phyloP scores from a whole-genome alignment of 2,113 vertebrate genomes.

The Otis tarda region DNA sequence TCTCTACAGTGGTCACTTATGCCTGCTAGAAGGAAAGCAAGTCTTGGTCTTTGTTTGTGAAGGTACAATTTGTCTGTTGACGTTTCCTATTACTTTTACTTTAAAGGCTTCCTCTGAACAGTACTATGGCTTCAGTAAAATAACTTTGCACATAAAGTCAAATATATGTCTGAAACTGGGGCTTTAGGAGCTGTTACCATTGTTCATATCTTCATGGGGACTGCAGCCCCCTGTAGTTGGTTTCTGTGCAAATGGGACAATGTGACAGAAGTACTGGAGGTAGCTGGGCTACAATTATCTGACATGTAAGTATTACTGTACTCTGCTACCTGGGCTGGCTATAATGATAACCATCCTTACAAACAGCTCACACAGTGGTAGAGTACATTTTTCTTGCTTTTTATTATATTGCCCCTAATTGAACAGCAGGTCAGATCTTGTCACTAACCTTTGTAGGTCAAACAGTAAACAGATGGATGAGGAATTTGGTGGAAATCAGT shows the following conservation, averaged over 20 bases:
- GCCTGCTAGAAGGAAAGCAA: neutral
- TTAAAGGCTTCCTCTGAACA: neutral
- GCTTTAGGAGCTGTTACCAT: neutral
- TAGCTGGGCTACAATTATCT: neutral
- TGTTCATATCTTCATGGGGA: neutral
- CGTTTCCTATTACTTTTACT: neutral
- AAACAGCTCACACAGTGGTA: neutral
- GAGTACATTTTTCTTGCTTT: neutral
- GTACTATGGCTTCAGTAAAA: neutral
- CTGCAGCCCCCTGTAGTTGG: neutral
- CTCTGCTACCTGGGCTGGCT: neutral
- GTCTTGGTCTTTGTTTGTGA: neutral
- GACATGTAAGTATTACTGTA: neutral
- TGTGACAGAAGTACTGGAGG: neutral
- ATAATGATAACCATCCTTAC: neutral
- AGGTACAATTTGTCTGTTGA: neutral
- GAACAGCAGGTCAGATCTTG: neutral
- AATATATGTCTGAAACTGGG: neutral
- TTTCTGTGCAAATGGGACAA: neutral
- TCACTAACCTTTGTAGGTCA: neutral
- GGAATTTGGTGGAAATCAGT: neutral
- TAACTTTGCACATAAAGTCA: neutral
- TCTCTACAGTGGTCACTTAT: neutral
- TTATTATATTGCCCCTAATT: neutral
- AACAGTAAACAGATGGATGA: neutral